phyloP scores from a whole-genome alignment of 2,888 invertebrate genomes.

The Tachystola acroxantha region DNA sequence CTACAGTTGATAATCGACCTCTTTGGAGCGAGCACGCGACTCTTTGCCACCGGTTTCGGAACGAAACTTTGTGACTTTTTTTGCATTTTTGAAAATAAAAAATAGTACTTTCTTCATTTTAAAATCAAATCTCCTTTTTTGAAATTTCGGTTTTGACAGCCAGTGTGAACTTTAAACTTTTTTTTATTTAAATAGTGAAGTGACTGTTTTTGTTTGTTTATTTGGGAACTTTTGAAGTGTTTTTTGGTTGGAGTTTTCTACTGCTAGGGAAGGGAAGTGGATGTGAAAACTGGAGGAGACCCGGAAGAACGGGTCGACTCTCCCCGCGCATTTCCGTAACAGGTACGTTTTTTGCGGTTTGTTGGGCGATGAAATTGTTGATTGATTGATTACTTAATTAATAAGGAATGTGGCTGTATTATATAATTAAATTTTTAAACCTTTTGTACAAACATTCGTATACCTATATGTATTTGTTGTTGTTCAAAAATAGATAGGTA shows the following conservation, averaged over 20 bases:
- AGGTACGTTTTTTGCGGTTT: constrained; percentile 39
- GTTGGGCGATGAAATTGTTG: not conserved
- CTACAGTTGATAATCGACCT: constrained; percentile 62
- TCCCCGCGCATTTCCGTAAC: constrained; percentile 47
- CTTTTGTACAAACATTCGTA: no score
- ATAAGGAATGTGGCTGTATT: no score
- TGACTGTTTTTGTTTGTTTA: constrained; percentile 18
- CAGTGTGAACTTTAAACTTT: constrained; percentile 14
- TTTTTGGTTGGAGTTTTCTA: constrained; percentile 4
- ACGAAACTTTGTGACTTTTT: constrained; percentile 9
- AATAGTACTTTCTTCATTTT: constrained; percentile 1
- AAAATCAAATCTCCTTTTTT: constrained; percentile 3
- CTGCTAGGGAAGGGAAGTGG: constrained; percentile 29
- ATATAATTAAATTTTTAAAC: no score
- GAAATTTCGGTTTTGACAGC: constrained; percentile 19
- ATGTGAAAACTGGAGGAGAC: constrained; percentile 54
- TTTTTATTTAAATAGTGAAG: constrained; percentile 17
- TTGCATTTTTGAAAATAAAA: no score
- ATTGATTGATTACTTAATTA: no score
- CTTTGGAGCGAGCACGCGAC: constrained; percentile 44
- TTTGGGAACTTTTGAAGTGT: constrained; percentile 13
- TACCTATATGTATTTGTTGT: no score
- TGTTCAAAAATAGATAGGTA: no score
- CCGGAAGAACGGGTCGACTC: constrained; percentile 53
- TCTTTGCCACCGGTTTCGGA: constrained; percentile 16